These are phyloP conservation scores for Strigamia transsilvanica DNA, from an alignment of 2,888 invertebrate species.

Conservation along the genomic window DNA sequence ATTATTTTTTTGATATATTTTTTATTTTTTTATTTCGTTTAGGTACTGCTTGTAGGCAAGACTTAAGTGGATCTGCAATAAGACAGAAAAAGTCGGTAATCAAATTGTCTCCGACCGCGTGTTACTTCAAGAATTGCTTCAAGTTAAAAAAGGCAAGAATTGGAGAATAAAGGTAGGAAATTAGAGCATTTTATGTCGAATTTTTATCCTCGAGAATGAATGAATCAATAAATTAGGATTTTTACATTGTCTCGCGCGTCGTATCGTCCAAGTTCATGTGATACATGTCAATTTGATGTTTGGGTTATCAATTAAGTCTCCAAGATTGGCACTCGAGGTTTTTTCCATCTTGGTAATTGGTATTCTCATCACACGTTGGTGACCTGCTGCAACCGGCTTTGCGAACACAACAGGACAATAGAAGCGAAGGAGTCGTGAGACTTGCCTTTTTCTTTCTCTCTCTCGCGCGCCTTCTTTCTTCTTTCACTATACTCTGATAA, in stretches of 20 bases:
- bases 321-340: neutral
- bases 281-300: conserved; percentile 22
- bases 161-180: neutral
- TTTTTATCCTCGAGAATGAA: neutral
- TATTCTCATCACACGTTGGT: conserved; percentile 38
- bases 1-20: no score
- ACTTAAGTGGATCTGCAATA: neutral
- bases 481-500: conserved; percentile 23
- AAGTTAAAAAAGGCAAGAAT: neutral
- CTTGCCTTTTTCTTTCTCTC: conserved; percentile 22
- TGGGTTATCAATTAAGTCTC: neutral
- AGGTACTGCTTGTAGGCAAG: neutral
- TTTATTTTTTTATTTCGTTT: neutral
- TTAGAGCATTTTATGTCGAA: neutral
- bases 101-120: neutral
- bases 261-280: neutral
- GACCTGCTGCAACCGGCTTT: conserved; percentile 35
- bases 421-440: conserved; percentile 12
- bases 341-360: neutral
- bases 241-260: no score
- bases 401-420: conserved; percentile 44
- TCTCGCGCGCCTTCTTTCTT: neutral
- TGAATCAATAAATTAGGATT: neutral
- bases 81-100: neutral
- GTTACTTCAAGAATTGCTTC: neutral